Conservation (phyloP, 2,113 vertebrate genomes). For the Danionella cerebrum region DNA sequence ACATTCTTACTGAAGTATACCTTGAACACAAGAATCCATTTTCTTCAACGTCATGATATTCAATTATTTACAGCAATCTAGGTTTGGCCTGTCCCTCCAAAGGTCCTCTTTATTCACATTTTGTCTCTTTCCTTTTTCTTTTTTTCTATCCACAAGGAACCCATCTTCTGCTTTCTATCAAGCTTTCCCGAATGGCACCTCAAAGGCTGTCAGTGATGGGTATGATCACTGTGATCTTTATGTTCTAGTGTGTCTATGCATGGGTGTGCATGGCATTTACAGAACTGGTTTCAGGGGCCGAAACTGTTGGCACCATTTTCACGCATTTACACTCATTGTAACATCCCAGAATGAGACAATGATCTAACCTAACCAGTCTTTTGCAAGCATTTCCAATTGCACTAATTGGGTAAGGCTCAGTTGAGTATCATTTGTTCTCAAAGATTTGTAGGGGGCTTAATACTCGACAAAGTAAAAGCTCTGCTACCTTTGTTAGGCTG, state of each 20-base stretch:
- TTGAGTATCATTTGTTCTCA: too few species aligned
- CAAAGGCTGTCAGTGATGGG: conserved; percentile 83
- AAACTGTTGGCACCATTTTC: too few species aligned
- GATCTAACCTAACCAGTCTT: too few species aligned
- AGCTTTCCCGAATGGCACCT: conserved; percentile 81
- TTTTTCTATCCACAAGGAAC: conserved; percentile 64
- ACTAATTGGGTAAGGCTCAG: too few species aligned
- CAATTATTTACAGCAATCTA: neutral
- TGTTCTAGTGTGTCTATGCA: conserved; percentile 59
- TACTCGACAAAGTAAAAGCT: too few species aligned
- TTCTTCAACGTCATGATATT: neutral
- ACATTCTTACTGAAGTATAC: too few species aligned
- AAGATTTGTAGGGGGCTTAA: too few species aligned
- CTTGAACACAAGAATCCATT: too few species aligned
- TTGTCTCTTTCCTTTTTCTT: conserved; percentile 4
- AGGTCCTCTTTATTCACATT: neutral
- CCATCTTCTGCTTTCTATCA: conserved; percentile 87
- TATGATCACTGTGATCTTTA: conserved; percentile 74
- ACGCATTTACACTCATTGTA: too few species aligned
- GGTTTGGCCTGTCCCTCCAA: conserved; percentile 5
- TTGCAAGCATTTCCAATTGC: too few species aligned
- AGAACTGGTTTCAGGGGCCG: neutral
- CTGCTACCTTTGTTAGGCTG: too few species aligned
- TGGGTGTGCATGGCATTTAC: conserved; percentile 11
- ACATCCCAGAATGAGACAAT: too few species aligned